These are phyloP conservation scores for Drosophila rubida DNA, from an alignment of 2,888 invertebrate species.

Conservation along the genomic window DNA sequence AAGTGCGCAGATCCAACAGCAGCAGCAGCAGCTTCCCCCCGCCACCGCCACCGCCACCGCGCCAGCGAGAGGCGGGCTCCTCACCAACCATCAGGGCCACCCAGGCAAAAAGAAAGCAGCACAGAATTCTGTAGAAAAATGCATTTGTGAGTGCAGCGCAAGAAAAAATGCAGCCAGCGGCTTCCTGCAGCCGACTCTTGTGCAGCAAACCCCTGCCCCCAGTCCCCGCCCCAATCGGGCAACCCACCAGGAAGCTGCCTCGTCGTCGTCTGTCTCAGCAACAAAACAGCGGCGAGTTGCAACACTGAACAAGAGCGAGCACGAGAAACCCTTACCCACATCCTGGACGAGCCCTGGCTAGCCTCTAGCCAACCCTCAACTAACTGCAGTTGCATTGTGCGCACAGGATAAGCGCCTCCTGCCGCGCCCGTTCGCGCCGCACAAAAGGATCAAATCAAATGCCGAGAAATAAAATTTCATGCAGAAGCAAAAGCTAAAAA, in stretches of 20 bases:
- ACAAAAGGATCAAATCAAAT: slow-evolving; percentile 76
- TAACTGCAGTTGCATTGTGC: slow-evolving; percentile 54
- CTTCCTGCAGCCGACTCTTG: slow-evolving; percentile 48
- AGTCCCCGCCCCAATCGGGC: too few relatives aligned
- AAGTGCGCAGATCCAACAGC: slow-evolving; percentile 62
- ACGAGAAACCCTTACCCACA: neutral
- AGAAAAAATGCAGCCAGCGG: slow-evolving; percentile 64
- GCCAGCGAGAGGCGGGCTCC: neutral
- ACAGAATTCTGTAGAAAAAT: slow-evolving; percentile 51
- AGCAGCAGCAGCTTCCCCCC: slow-evolving; percentile 5
- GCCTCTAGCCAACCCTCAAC: slow-evolving; percentile 29
- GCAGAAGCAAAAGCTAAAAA: slow-evolving; percentile 58
- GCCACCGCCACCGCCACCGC: neutral
- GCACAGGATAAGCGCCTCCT: slow-evolving; percentile 43
- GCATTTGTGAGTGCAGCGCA: slow-evolving; percentile 62
- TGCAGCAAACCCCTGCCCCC: neutral
- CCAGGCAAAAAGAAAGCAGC: slow-evolving; percentile 45
- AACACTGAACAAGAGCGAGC: slow-evolving; percentile 1
- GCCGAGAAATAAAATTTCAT: slow-evolving; percentile 77
- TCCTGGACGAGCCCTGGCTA: neutral
- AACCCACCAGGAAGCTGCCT: neutral
- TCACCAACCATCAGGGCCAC: neutral
- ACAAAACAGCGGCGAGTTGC: slow-evolving; percentile 41
- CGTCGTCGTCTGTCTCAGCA: slow-evolving; percentile 32
- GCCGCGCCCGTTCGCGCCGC: slow-evolving; percentile 7